Base-by-base conservation (phyloP, 1,140 invertebrate species). In the Teleopsis dalmanni region DNA sequence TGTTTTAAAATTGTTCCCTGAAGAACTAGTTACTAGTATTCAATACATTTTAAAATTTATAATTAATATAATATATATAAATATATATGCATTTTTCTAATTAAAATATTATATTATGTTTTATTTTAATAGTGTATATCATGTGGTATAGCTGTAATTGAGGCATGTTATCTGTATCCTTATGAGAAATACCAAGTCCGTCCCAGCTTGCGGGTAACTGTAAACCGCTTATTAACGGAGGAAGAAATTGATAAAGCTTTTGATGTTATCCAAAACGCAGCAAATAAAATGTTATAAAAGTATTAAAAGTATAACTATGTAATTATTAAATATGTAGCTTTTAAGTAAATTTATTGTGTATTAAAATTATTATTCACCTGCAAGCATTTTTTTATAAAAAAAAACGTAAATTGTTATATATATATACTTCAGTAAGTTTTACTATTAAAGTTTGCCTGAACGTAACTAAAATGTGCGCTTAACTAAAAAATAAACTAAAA, bases 191-290 rank as follows among this genome's bases (percentile, higher is more conserved):
- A 74, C 9, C 74, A 79, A 33, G 78, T 79, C 6, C 75, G 76
- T 52, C 81, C 83, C 11, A 83, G 81, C 41, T 78, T 86, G 40
- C 70, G 83, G 11, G 61, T 86, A 23, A 73, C 79, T 1, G 75
- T 80, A 3, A 84, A 78, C 56, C 74, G 73, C 27, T 72, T 78
- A 31, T 60, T 84, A n/a, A 75, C 73, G 3, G 63, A 77, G 34
- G 62, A 72, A 2, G 79, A 80, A 46, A 79, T 85, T 35, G 45
- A 27, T 5, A 21, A 40, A 0, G 64, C 62, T 8, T 68, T 57
- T 13, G 52, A 60, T 18, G 45, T 53, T 10, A 67, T 68, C 13
- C 58, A 68, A 35, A 42, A 23, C 22, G 62, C 60, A 25, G 51
- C 62, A 21, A 56, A 26, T 25, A 37, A 34, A 21, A 27, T 43